Evolutionary conservation across 2,113 vertebrate species (phyloP).

Genomic region (Coregonus clupeaformis): DNA sequence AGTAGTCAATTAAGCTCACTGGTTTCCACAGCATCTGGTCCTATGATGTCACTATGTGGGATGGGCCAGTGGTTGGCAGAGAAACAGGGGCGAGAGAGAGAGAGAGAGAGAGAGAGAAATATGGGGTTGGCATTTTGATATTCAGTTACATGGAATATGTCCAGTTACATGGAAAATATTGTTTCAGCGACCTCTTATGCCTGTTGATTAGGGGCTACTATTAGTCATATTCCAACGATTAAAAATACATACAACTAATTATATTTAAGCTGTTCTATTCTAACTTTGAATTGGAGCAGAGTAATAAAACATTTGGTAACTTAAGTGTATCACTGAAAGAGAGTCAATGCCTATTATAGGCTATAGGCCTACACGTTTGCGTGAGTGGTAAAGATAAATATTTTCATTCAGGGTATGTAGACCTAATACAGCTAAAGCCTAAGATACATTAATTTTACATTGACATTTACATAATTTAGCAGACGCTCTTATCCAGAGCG

Average conservation of each 20-base stretch:
- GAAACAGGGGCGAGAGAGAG: slow-evolving; percentile 64
- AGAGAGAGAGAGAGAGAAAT: no score
- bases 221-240: not conserved
- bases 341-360: not conserved
- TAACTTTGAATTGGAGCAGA: not conserved
- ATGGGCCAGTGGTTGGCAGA: slow-evolving; percentile 60
- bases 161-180: not conserved
- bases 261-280: not conserved
- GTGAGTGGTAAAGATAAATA: no score
- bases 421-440: no score
- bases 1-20: no score
- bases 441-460: no score
- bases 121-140: not conserved
- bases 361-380: no score
- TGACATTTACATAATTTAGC: no score
- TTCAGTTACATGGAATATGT: not conserved
- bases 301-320: not conserved
- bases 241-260: not conserved
- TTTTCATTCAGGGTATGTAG: no score
- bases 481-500: no score
- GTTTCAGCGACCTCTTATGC: not conserved
- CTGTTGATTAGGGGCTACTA: not conserved
- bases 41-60: slow-evolving; percentile 15
- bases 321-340: not conserved
- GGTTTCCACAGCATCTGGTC: no score